Base-by-base conservation (phyloP, 2,113 vertebrate genomes). In the Motacilla alba region DNA sequence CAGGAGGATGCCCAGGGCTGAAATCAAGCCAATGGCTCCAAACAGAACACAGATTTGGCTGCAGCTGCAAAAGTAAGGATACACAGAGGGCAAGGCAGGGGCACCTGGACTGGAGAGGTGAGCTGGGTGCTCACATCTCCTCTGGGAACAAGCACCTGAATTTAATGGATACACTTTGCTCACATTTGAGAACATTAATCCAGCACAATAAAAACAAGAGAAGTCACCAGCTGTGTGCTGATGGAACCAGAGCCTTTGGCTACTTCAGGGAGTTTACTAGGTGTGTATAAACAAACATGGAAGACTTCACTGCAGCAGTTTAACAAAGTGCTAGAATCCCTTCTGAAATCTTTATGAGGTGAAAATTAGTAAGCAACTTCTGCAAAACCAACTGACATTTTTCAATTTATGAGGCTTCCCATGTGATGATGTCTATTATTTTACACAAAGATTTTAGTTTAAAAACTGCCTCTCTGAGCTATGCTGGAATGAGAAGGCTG, bases 291-390 rank as follows among this genome's bases (percentile, higher is more conserved):
- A 87, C 35, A 92, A 91, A 47, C 67, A 41, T 18, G 23, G 47
- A 44, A 53, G 21, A 27, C 41, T 68, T 24, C 39, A 41, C 10
- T 83, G 43, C 83, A 85, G 74, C 62, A 60, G 41, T 85, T 83
- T 73, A 87, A 91, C 60, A 60, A 68, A 88, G 78, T 83, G 76
- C 79, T 85, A 75, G 70, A 84, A 94, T 78, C 74, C 86, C 69
- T 78, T 55, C 77, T 76, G 77, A 90, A 85, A 83, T 30, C 19
- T 94, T 96, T 92, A 95, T 53, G 84, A 92, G 72, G 88, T 87
- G 93, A 92, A 95, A 94, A 91, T 92, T 58, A 89, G 76, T 19
- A 87, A 86, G 59, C 49, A 80, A 62, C 35, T 20, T 77, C 70
- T 77, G 60, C 63, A 93, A 93, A 97, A 68, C 52, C 63, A 67